Base-by-base conservation (phyloP, 2,113 vertebrate genomes). In the Alaudala cheleensis region DNA sequence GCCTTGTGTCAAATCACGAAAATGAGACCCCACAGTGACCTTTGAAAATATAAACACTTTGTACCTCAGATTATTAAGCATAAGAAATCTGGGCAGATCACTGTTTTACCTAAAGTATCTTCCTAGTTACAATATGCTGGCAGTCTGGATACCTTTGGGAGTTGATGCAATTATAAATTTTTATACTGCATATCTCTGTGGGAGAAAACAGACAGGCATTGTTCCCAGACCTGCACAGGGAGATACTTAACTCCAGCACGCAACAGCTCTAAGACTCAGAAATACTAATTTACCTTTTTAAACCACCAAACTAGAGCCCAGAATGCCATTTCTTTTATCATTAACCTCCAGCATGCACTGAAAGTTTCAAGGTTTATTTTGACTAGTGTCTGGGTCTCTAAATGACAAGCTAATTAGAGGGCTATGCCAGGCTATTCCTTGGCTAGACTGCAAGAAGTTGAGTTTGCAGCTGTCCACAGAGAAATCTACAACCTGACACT, bases 321-420 rank as follows among this genome's bases (percentile, higher is more conserved):
- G 66, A 95, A 91, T 93, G n/a, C 70, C 11, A 88, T 88, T 96
- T 96, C 79, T 95, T 96, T 94, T 81, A 94, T 84, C 81, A 88
- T 94, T 95, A 96, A 90, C 67, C 80, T 96, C 45, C 86, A 96
- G 90, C 81, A 90, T 51, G 33, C 81, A 95, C 76, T 93, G 90
- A 79, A 95, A 70, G 70, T 88, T 95, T 89, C 94, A 96, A 95
- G 78, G 93, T 97, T 97, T 98, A 97, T 98, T 98, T 98, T 98
- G 97, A 97, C 97, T 97, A 92, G 93, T 74, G 96, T 96, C 96
- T 94, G 93, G 85, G 37, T 94, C 95, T 96, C 72, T 95, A 96
- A 97, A 94, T 95, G 96, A 98, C 97, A 93, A 96, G 93, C 95
- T 98, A 98, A 97, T 98, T 97, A 97, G 95, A 96, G 89, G 93